These are phyloP conservation scores for Sylvia borin DNA, from an alignment of 2,797 vertebrate species.

Conservation along the genomic window DNA sequence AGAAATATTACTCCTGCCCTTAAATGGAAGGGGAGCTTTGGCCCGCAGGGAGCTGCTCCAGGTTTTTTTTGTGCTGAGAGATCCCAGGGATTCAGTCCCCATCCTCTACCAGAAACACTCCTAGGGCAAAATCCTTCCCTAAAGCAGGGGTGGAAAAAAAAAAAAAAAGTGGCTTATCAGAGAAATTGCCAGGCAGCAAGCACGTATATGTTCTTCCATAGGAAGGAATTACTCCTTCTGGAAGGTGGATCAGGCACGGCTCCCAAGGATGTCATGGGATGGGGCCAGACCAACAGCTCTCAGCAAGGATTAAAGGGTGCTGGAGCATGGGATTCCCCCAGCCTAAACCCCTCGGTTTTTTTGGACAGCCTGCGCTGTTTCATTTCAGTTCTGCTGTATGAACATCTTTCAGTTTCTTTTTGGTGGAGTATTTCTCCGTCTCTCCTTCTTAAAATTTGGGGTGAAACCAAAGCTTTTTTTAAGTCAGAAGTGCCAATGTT, in stretches of 20 bases:
- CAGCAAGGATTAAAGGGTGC: accelerated
- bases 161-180: background rate
- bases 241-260: accelerated
- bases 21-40: slow-evolving; percentile 39
- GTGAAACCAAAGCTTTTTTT: background rate
- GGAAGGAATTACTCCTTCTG: background rate
- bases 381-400: accelerated
- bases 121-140: background rate
- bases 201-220: background rate
- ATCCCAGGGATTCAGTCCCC: background rate
- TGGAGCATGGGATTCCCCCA: background rate
- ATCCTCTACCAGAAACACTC: background rate
- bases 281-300: background rate
- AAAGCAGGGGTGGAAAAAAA: too few species aligned
- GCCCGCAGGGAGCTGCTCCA: background rate
- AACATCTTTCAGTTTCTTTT: background rate
- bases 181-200: background rate
- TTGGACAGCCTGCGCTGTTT: background rate
- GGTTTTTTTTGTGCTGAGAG: background rate
- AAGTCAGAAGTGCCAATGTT: background rate
- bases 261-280: background rate
- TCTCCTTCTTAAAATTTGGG: background rate
- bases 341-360: accelerated
- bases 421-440: background rate
- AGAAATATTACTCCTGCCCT: slow-evolving; percentile 38